A percentile compares a stretch with the other conserved stretches of the same genome.
Evolutionary conservation across 2,888 invertebrate species (phyloP).

Genomic region (Platycheirus rosarum): DNA sequence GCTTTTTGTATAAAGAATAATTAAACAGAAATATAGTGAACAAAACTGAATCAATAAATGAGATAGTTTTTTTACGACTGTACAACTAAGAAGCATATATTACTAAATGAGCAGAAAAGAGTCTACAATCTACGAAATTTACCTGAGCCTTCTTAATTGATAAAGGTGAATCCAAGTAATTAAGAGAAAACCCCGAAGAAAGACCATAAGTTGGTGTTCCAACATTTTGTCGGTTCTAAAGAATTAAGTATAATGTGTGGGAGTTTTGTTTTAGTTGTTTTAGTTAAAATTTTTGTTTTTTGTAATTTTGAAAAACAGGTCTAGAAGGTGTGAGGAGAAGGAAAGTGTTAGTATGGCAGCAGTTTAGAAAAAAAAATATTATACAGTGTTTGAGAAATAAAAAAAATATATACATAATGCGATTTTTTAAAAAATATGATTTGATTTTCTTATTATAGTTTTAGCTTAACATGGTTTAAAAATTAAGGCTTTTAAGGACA

Average conservation of each 20-base stretch:
- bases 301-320: neutral
- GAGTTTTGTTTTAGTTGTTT: slow-evolving; percentile 45
- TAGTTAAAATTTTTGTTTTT: slow-evolving; percentile 16
- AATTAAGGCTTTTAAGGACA: no score
- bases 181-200: slow-evolving; percentile 81
- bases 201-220: slow-evolving; percentile 81
- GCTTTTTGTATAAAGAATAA: no score
- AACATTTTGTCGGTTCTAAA: slow-evolving; percentile 82
- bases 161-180: slow-evolving; percentile 81
- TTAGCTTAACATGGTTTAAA: no score
- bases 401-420: no score
- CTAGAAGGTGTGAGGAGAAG: neutral
- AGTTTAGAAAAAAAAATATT: no score
- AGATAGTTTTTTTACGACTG: slow-evolving; percentile 10
- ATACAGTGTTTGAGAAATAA: no score
- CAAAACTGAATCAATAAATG: slow-evolving; percentile 24
- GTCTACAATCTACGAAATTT: slow-evolving; percentile 75
- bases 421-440: no score
- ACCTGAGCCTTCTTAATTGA: slow-evolving; percentile 82
- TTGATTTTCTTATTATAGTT: no score
- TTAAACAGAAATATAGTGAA: slow-evolving; percentile 1
- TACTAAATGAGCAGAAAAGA: slow-evolving; percentile 19
- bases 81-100: no score
- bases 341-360: no score
- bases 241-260: slow-evolving; percentile 69